These are phyloP conservation scores for Allygus modestus DNA, from an alignment of 2,888 invertebrate genomes.

Conservation along the genomic window DNA sequence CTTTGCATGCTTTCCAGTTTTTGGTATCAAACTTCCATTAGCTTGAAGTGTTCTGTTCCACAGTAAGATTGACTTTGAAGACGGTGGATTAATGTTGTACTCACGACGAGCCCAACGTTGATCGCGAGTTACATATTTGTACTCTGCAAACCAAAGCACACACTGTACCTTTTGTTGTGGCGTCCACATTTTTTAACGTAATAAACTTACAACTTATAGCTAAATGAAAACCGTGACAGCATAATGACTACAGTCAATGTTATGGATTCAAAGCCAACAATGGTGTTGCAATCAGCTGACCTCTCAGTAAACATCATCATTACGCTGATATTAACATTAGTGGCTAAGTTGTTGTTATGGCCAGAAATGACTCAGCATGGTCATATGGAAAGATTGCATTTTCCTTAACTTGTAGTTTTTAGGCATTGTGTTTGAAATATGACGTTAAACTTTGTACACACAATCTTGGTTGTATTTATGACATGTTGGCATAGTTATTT, in stretches of 20 bases:
- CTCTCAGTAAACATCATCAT: no score
- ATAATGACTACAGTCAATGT: no score
- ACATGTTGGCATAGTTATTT: not conserved
- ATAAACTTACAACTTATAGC: no score
- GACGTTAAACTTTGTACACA: not conserved
- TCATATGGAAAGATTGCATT: not conserved
- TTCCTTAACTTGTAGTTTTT: constrained; percentile 2
- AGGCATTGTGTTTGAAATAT: not conserved
- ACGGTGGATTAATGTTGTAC: constrained; percentile 15
- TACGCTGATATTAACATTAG: not conserved
- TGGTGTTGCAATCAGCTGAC: no score
- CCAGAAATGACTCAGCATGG: not conserved
- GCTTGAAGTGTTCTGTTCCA: constrained; percentile 34
- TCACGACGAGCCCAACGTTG: constrained; percentile 25
- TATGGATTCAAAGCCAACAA: no score
- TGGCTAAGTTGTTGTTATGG: constrained; percentile 1
- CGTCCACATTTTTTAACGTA: no score
- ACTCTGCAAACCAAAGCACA: not conserved
- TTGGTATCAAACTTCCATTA: constrained; percentile 35
- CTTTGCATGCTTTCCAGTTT: constrained; percentile 20
- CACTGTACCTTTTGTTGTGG: no score
- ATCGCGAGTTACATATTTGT: not conserved
- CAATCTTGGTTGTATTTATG: not conserved
- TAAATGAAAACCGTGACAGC: no score
- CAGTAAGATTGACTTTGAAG: constrained; percentile 45